Conservation (phyloP, 92 coral and sea anemone species). For the Phenganax subtilis region DNA sequence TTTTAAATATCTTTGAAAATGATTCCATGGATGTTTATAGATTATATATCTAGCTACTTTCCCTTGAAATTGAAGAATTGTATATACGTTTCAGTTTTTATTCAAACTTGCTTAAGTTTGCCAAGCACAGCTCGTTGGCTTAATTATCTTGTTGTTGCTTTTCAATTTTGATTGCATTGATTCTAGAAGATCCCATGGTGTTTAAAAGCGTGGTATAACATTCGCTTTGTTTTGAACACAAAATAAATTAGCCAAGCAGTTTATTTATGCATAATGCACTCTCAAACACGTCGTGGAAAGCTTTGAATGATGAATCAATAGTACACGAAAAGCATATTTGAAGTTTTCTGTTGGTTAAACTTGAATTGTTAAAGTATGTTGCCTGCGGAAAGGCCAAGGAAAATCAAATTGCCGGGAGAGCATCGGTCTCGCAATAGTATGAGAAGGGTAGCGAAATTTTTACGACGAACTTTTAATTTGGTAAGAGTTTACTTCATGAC, state of each 20-base stretch:
- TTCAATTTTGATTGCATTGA: background rate
- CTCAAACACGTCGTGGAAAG: background rate
- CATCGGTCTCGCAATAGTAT: conserved; percentile 18
- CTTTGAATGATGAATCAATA: background rate
- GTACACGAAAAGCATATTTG: background rate
- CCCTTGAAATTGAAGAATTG: too few species aligned
- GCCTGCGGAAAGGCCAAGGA: background rate
- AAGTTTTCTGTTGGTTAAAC: background rate
- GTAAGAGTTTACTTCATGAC: background rate
- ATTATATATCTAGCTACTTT: background rate
- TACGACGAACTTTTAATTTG: conserved; percentile 35
- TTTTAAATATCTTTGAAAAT: background rate
- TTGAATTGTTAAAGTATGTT: conserved; percentile 1
- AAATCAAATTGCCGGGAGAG: background rate
- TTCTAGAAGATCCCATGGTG: background rate
- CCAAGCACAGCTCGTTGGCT: background rate
- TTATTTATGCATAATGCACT: conserved; percentile 12
- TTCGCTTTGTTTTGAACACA: background rate
- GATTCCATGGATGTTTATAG: background rate
- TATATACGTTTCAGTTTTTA: too few species aligned
- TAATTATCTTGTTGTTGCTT: background rate
- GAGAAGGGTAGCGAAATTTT: conserved; percentile 39
- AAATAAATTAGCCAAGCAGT: conserved; percentile 18
- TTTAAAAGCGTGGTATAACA: conserved; percentile 6
- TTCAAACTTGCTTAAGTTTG: background rate